Base-by-base conservation (phyloP, 2,888 invertebrate genomes). In the Hirudinaria manillensis region DNA sequence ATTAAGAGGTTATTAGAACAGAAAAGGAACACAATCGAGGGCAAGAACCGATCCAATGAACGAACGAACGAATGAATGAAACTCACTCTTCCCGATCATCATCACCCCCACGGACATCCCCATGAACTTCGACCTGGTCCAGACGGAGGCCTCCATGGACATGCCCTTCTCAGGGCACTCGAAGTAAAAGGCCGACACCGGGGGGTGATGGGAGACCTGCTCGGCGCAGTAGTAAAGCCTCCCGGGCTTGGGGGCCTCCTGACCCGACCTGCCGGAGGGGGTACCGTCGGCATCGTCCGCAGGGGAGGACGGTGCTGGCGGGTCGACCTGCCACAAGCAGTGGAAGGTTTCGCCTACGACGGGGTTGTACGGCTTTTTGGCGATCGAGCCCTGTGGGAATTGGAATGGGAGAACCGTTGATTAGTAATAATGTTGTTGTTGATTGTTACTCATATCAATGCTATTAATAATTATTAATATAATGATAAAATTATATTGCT, bases 361-460 rank as follows among this genome's bases (percentile, higher is more conserved):
- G 2, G 88, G 88, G 80, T 88, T 88, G 81, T 87, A 88, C 0
- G 88, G 88, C 79, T 88, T 88, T 81, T 87, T 87, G 56, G 87
- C 87, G 56, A 84, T 80, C 6, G 83, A 82, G 27, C 84, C 84
- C 84, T 84, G 66, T 6, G 36, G 36, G 36, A n/a, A n/a, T n/a
- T 36, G 4, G 36, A 10, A 36, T 36, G 36, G n/a, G 16, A 7
- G 16, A 29, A 36, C 24, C 24, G 10, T 24, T 7, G 34, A 55
- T 21, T 3, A 7, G 19, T 4, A 27, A 3, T n/a, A n/a, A 36
- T 32, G 4, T 24, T 7, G 16, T 70, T 21, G 6, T 7, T 70
- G 29, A 36, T n/a, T 66, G 27, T 24, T 16, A 32, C 68, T 3
- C 6, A 3, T 27, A 32, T 32, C 6, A n/a, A 4, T 27, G 19